A percentile compares a stretch with the other conserved stretches of the same genome.
These are phyloP conservation scores for Tethea ocularis DNA, from an alignment of 2,888 invertebrate genomes.

Conservation along the genomic window DNA sequence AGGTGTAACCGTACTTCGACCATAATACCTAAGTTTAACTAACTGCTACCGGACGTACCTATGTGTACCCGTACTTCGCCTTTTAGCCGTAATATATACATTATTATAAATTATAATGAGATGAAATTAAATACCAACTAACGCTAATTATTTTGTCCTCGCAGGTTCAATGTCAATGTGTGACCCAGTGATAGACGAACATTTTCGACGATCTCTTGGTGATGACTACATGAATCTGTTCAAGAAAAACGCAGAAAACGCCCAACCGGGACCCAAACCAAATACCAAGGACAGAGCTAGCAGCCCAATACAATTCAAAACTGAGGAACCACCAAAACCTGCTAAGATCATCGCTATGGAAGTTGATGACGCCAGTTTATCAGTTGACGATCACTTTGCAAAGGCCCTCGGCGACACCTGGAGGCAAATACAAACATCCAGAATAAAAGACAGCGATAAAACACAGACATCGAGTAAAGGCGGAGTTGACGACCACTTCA, in stretches of 20 bases:
- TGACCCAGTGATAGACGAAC: conserved; percentile 97
- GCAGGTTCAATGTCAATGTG: conserved; percentile 89
- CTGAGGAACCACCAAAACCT: conserved; percentile 64
- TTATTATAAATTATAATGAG: too few relatives aligned
- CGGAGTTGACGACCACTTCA: conserved; percentile 94
- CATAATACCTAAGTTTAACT: too few relatives aligned
- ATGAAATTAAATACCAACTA: too few relatives aligned
- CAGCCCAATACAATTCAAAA: conserved; percentile 76
- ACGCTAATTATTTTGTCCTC: not conserved
- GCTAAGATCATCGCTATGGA: conserved; percentile 82
- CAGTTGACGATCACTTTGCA: conserved; percentile 96
- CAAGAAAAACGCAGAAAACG: conserved; percentile 78
- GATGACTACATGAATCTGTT: conserved; percentile 90
- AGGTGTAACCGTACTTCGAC: too few relatives aligned
- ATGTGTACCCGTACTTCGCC: too few relatives aligned
- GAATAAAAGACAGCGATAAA: conserved; percentile 75
- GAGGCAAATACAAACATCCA: conserved; percentile 88
- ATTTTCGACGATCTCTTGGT: conserved; percentile 96
- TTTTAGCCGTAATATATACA: too few relatives aligned
- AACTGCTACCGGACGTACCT: too few relatives aligned
- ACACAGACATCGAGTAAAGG: conserved; percentile 53
- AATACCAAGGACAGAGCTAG: conserved; percentile 78
- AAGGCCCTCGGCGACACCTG: conserved; percentile 95
- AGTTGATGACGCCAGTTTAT: conserved; percentile 83
- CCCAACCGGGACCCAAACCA: conserved; percentile 63